Evolutionary conservation across 1,140 invertebrate species (phyloP), one percentile per base, ranked within the genome.

Genomic region (Heliconius melpomene): DNA sequence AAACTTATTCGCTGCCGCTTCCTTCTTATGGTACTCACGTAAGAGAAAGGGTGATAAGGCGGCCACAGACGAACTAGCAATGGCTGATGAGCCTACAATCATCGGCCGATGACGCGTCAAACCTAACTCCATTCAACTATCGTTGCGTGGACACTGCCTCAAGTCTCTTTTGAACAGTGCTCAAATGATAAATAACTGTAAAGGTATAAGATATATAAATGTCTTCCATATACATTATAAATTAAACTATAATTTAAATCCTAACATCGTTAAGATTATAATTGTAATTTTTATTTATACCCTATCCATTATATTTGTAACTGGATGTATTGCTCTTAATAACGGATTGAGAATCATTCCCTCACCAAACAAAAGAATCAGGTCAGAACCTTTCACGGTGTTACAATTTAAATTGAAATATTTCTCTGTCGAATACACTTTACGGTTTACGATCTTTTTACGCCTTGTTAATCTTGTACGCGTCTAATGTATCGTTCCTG

Each of bases 1-100:
- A n/a, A 97, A 97, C 89, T 88, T 97, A 16, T 82, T 96, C 29
- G 95, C 97, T 7, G 97, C 97, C 7, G 94, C 96, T 36, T 95
- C 96, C 66, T 98, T 98, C 89, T 95, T 98, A 73, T 95, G 97
- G 86, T 97, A 96, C 86, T 98, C 97, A 0, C 96, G 96, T 74
- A 98, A 98, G 79, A 96, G 97, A 87, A 98, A 98, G 94, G 96
- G 97, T 13, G 96, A 97, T 81, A 97, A 97, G 86, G 97, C 97
- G 9, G 96, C 96, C 1, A 97, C 95, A 29, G 97, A 98, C 83
- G 96, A 97, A 86, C 93, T 97, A 26, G 97, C 97, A 0, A 96
- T 97, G 96, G 97, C 97, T 29, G 97, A 98, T 86, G 97, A 98
- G 88, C 97, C 97, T 0, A 97, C 97, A 23, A 97, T 97, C 81